Conservation (phyloP, 2,113 vertebrate species). For the Indri indri region DNA sequence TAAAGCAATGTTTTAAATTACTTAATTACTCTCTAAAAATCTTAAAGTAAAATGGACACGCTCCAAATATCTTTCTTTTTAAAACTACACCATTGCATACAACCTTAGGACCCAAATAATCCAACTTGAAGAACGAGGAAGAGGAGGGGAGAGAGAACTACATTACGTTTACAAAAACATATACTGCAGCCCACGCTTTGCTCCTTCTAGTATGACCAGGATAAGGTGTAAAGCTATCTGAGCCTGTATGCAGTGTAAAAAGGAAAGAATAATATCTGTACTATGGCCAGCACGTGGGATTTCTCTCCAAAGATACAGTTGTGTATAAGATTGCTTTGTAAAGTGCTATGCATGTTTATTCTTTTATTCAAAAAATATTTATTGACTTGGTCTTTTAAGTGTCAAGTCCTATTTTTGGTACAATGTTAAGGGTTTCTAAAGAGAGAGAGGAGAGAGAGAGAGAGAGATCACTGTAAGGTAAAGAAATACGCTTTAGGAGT, state of each 20-base stretch:
- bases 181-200: not conserved
- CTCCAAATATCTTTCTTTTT: not conserved
- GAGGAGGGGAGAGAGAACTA: not conserved
- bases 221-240: not conserved
- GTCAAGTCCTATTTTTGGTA: not conserved
- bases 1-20: not conserved
- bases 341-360: not conserved
- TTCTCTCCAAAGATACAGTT: not conserved
- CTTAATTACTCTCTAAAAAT: not conserved
- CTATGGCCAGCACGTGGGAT: not conserved
- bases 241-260: not conserved
- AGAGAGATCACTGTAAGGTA: not conserved
- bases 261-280: not conserved
- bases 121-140: not conserved
- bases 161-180: not conserved
- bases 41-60: not conserved
- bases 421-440: not conserved
- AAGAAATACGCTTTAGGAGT: not conserved
- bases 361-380: not conserved
- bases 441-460: not conserved
- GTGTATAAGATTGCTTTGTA: not conserved
- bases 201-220: not conserved
- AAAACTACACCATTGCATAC: not conserved
- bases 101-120: not conserved
- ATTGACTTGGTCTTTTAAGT: not conserved